phyloP scores from a whole-genome alignment of 2,113 vertebrate species.

The Tringa solitaria region DNA sequence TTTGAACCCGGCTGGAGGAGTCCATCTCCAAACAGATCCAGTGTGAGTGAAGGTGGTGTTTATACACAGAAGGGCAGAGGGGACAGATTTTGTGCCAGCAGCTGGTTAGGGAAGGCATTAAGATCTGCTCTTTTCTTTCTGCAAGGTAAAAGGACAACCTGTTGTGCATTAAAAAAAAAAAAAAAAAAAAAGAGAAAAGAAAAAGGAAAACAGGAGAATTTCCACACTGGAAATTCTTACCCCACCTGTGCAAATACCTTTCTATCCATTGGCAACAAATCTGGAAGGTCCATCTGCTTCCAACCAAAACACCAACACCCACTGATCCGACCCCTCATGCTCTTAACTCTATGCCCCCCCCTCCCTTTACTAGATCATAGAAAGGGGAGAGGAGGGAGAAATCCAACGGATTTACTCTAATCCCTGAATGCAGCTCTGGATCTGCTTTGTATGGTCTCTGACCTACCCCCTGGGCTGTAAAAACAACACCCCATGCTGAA shows the following conservation, averaged over 20 bases:
- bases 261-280: background rate
- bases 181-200: rapidly evolving
- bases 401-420: background rate
- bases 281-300: background rate
- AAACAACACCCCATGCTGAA: background rate
- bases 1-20: background rate
- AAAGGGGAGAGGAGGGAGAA: background rate
- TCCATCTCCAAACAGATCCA: background rate
- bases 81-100: background rate
- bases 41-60: background rate
- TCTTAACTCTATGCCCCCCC: background rate
- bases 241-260: background rate
- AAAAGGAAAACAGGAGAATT: background rate
- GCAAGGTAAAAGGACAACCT: background rate
- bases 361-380: background rate
- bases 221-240: background rate
- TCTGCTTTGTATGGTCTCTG: background rate
- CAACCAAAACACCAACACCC: background rate
- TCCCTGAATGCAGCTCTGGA: background rate
- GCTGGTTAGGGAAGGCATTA: background rate
- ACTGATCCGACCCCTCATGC: background rate
- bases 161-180: background rate
- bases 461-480: background rate
- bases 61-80: background rate
- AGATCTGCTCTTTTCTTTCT: background rate